Percentiles rank a stretch among this genome's conserved stretches.
Conservation (phyloP, 1,140 invertebrate genomes). For the Drosophila lowei region DNA sequence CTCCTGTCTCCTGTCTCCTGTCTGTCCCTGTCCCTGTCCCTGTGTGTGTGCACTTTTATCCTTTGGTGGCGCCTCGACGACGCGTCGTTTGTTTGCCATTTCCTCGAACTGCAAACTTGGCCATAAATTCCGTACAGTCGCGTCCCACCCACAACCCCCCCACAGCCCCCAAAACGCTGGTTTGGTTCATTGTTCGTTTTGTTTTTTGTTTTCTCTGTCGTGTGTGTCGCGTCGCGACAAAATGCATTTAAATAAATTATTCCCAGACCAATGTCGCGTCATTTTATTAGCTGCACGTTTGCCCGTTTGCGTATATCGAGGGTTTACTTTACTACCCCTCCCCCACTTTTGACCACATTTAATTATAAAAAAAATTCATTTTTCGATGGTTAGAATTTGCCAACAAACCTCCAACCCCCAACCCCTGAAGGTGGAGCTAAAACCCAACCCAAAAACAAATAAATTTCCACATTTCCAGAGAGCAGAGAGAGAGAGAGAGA, state of each 20-base stretch:
- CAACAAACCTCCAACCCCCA: background rate
- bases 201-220: constrained; percentile 36
- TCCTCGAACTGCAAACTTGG: constrained; percentile 71
- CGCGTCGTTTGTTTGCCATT: constrained; percentile 79
- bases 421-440: background rate
- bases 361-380: constrained; percentile 55
- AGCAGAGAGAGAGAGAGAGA: no score
- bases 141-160: constrained; percentile 18
- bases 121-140: constrained; percentile 66
- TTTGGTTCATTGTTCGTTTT: constrained; percentile 28
- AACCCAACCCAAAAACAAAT: constrained; percentile 24
- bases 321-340: constrained; percentile 34
- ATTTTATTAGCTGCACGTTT: constrained; percentile 70
- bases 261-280: constrained; percentile 78
- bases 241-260: constrained; percentile 83
- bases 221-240: constrained; percentile 69
- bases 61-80: constrained; percentile 59
- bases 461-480: background rate
- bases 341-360: constrained; percentile 16
- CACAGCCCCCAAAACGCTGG: constrained; percentile 41
- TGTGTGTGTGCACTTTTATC: constrained; percentile 53
- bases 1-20: constrained; percentile 13
- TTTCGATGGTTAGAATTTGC: background rate
- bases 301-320: constrained; percentile 23
- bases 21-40: background rate